A percentile compares a stretch with the other conserved stretches of the same genome.
Evolutionary conservation across 1,140 invertebrate species (phyloP).

Genomic region (Periplaneta americana): DNA sequence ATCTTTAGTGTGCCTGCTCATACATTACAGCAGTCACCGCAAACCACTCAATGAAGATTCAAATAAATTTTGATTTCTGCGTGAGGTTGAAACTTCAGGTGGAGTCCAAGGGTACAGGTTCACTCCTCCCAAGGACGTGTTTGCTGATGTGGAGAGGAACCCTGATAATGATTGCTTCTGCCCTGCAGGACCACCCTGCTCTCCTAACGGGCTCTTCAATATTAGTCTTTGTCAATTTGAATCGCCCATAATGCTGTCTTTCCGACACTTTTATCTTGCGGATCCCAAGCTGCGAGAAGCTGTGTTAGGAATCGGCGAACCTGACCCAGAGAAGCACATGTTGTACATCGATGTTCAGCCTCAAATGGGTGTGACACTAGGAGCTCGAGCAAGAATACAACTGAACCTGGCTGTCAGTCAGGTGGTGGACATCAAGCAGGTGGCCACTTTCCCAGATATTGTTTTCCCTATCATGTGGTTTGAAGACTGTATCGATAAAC

Average conservation of each 20-base stretch:
- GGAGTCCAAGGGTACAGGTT: slow-evolving; percentile 72
- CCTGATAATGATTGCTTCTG: slow-evolving; percentile 78
- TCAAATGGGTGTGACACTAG: slow-evolving; percentile 73
- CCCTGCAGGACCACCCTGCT: slow-evolving; percentile 75
- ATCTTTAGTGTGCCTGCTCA: too few species aligned
- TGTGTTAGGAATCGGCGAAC: slow-evolving; percentile 73
- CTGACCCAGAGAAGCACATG: slow-evolving; percentile 68
- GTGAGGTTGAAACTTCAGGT: slow-evolving; percentile 52
- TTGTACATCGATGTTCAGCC: slow-evolving; percentile 83
- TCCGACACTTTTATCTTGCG: slow-evolving; percentile 86
- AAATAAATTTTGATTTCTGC: too few species aligned
- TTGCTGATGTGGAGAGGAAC: slow-evolving; percentile 64
- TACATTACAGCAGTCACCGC: too few species aligned
- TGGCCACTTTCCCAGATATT: slow-evolving; percentile 82
- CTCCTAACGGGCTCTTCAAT: slow-evolving; percentile 79
- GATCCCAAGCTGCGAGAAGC: slow-evolving; percentile 68
- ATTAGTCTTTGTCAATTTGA: slow-evolving; percentile 82
- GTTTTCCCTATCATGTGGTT: slow-evolving; percentile 89
- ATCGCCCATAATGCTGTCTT: slow-evolving; percentile 81
- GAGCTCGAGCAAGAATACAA: slow-evolving; percentile 73
- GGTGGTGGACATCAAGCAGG: slow-evolving; percentile 84
- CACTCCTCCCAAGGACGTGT: slow-evolving; percentile 67
- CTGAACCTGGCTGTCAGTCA: slow-evolving; percentile 84
- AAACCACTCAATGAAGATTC: too few species aligned
- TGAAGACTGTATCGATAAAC: slow-evolving; percentile 75